Base-by-base conservation (phyloP, 2,888 invertebrate genomes). In the Cheilosia impressa region DNA sequence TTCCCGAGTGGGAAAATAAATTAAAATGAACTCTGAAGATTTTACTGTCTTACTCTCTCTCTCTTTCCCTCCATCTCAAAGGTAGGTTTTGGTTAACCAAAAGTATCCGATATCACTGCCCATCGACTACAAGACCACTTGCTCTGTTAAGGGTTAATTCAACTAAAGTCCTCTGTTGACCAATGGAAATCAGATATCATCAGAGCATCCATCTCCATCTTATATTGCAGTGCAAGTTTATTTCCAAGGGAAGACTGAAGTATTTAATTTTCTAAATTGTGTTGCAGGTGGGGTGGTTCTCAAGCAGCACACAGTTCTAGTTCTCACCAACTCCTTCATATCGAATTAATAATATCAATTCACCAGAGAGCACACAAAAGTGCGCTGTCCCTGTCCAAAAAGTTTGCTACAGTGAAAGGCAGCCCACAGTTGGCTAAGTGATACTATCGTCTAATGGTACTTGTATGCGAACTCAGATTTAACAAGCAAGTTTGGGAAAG, bases 311-410 rank as follows among this genome's bases (percentile, higher is more conserved):
- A 69, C 62, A 68, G 24, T 72, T 72, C 34, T 31, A 41, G 52
- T 78, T 73, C 62, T 63, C 72, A 68, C 57, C 72, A 83, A 66
- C 71, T 58, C 63, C 60, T 71, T 76, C 55, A 66, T 72, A 85
- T 81, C 80, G 81, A 85, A 81, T 77, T 85, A 85, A 85, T 85
- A 81, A 85, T 81, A 85, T 81, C 85, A 85, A 85, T 85, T 85
- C 85, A 57, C 41, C 66, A 45, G 55, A 50, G 76, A 50, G 52
- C 79, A 79, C 41, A 65, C 58, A 53, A 45, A 65, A 71, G 47
- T 34, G 50, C 68, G 66, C 58, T 84, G 80, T 80, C 52, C 27
- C 65, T 66, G 71, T 76, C 65, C 58, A 50, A 76, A 84, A 80
- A 84, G 69, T 81, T 80, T 63, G 55, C 15, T 38, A 15, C 34